These are phyloP conservation scores for Leptinotarsa juncta DNA, from an alignment of 2,888 invertebrate genomes.

Conservation along the genomic window DNA sequence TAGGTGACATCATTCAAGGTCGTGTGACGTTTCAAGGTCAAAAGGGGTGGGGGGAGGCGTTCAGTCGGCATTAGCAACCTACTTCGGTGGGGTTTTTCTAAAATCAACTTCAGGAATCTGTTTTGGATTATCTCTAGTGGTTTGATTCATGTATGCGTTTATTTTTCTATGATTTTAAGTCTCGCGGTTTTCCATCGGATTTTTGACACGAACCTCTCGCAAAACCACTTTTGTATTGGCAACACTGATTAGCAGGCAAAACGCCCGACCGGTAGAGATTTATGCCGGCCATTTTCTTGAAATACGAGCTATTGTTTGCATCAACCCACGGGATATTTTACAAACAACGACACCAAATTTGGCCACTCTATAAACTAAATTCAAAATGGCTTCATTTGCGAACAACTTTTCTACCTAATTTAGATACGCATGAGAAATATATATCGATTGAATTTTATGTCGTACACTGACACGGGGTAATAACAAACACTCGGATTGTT, in stretches of 20 bases:
- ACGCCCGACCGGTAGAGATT: constrained; percentile 59
- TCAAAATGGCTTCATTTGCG: constrained; percentile 67
- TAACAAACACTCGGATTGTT: constrained; percentile 17
- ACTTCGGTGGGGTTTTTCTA: no score
- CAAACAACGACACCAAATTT: constrained; percentile 67
- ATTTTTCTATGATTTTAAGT: no score
- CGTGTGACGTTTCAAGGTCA: no score
- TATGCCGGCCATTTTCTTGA: constrained; percentile 62
- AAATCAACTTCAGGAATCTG: no score
- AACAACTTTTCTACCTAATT: constrained; percentile 59
- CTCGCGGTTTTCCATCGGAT: no score
- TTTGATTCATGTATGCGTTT: no score
- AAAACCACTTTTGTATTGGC: no score
- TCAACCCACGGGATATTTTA: constrained; percentile 64
- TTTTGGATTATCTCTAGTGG: no score
- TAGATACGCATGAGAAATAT: constrained; percentile 51
- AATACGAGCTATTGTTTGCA: constrained; percentile 64
- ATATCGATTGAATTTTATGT: constrained; percentile 42
- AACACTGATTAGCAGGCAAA: constrained; percentile 30
- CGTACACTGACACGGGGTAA: constrained; percentile 20
- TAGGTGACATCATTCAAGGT: no score
- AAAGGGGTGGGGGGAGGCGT: no score
- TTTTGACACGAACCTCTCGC: no score
- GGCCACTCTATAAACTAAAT: constrained; percentile 67
- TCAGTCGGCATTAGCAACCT: no score